phyloP scores from a whole-genome alignment of 2,888 invertebrate species.

The Harmothoe impar region DNA sequence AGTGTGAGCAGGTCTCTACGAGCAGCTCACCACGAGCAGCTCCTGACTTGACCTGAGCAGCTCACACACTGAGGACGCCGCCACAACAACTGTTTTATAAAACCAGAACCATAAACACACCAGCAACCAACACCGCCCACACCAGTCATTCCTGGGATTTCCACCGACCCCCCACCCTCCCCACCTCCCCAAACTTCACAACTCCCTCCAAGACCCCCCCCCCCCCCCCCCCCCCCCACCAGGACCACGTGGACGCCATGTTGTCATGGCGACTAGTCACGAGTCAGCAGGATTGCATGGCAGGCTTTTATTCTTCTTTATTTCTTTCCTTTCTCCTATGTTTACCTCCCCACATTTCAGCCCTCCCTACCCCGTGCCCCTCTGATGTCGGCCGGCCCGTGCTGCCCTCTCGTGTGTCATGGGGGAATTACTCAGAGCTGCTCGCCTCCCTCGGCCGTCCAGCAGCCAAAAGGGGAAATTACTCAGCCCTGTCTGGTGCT shows the following conservation, averaged over 20 bases:
- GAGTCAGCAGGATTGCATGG: conserved; percentile 11
- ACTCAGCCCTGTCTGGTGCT: conserved; percentile 7
- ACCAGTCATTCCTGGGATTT: conserved; percentile 15
- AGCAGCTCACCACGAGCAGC: too few relatives aligned
- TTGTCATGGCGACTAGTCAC: conserved; percentile 18
- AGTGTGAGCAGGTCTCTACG: too few relatives aligned
- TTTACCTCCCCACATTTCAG: not conserved
- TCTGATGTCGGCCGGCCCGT: not conserved
- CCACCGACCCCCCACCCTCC: not conserved
- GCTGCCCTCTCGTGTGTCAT: conserved; percentile 6
- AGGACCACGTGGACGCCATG: not conserved
- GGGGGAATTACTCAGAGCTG: conserved; percentile 1
- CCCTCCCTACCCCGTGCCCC: not conserved
- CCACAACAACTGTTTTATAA: conserved; percentile 13
- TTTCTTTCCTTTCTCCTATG: too few relatives aligned
- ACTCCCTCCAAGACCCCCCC: not conserved
- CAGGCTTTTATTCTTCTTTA: not conserved
- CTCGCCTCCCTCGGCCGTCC: not conserved
- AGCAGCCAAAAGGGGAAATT: not conserved
- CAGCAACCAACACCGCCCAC: not conserved
- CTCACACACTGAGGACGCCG: not conserved
- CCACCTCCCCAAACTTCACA: conserved; percentile 2
- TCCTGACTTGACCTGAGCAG: not conserved
- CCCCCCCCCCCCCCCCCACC: conserved; percentile 26
- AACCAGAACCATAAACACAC: not conserved